These are phyloP conservation scores for Okamejei kenojei DNA, from an alignment of 2,797 vertebrate genomes.

Conservation along the genomic window DNA sequence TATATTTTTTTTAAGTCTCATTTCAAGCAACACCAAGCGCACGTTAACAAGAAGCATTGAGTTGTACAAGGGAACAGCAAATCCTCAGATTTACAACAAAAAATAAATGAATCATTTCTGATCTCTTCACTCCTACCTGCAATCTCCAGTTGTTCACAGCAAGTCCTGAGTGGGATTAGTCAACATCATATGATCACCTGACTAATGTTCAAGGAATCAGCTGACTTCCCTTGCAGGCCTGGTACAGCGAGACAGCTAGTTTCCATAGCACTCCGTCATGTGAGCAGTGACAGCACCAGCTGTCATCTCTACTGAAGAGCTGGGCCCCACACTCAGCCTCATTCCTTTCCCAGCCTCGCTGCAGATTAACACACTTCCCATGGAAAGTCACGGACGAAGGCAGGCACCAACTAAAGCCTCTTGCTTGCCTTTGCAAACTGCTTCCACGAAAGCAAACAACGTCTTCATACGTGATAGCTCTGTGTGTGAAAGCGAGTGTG, in stretches of 20 bases:
- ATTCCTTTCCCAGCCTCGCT: conserved; percentile 54
- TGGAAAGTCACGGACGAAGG: conserved; percentile 70
- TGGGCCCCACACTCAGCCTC: conserved; percentile 48
- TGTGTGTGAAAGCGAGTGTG: neutral
- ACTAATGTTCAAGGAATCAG: conserved; percentile 54
- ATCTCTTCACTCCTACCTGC: conserved; percentile 49
- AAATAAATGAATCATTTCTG: conserved; percentile 8
- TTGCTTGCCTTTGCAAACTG: conserved; percentile 46
- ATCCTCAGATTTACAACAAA: no score
- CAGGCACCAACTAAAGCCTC: conserved; percentile 60
- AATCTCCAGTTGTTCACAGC: conserved; percentile 45
- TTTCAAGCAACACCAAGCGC: neutral
- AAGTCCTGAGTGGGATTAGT: conserved; percentile 44
- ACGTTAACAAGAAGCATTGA: neutral
- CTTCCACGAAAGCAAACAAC: conserved; percentile 43
- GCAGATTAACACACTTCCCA: conserved; percentile 56
- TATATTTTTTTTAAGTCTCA: neutral
- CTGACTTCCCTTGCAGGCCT: conserved; percentile 50
- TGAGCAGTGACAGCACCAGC: conserved; percentile 55
- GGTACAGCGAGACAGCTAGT: conserved; percentile 47
- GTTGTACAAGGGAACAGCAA: neutral
- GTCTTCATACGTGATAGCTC: neutral
- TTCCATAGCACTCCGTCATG: conserved; percentile 50
- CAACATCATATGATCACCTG: conserved; percentile 51
- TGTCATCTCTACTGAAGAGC: conserved; percentile 55